A percentile compares a stretch with the other conserved stretches of the same genome.
phyloP scores from a whole-genome alignment of 1,140 invertebrate species.

The Homalodisca vitripennis region DNA sequence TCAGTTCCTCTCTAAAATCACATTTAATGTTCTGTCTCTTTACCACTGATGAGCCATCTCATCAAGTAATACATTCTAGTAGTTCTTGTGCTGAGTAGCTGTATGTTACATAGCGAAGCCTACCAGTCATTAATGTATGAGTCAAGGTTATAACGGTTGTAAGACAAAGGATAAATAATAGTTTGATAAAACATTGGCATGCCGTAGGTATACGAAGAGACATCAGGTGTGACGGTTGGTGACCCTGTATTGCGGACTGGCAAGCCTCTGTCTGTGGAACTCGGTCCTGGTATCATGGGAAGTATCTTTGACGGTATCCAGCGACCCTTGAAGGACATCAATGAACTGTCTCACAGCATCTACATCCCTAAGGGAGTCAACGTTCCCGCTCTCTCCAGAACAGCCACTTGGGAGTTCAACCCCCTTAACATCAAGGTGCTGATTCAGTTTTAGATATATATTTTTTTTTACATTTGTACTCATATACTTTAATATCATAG shows the following conservation, averaged over 20 bases:
- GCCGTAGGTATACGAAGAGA: slow-evolving; percentile 94
- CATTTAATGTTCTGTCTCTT: too few species aligned
- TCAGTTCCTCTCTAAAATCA: too few species aligned
- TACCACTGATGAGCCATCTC: too few species aligned
- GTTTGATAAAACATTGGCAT: not conserved
- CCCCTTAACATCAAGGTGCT: slow-evolving; percentile 80
- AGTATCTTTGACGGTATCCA: slow-evolving; percentile 99
- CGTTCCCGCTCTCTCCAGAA: slow-evolving; percentile 83
- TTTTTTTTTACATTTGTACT: too few species aligned
- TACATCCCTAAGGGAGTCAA: slow-evolving; percentile 99
- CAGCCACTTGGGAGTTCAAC: slow-evolving; percentile 89
- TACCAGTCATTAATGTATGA: too few species aligned
- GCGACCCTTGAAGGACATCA: slow-evolving; percentile 95
- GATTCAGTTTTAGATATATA: too few species aligned
- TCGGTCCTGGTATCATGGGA: slow-evolving; percentile 99
- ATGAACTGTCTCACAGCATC: slow-evolving; percentile 90
- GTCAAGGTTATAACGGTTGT: too few species aligned
- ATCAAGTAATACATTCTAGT: too few species aligned
- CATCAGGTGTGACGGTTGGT: slow-evolving; percentile 98
- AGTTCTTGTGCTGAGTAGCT: too few species aligned
- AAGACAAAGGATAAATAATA: too few species aligned
- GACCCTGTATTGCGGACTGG: slow-evolving; percentile 98
- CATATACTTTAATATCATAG: too few species aligned
- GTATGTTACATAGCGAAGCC: too few species aligned
- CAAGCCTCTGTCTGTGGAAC: slow-evolving; percentile 96